Conservation (phyloP, 1,140 invertebrate genomes). For the Seison nebaliae region DNA sequence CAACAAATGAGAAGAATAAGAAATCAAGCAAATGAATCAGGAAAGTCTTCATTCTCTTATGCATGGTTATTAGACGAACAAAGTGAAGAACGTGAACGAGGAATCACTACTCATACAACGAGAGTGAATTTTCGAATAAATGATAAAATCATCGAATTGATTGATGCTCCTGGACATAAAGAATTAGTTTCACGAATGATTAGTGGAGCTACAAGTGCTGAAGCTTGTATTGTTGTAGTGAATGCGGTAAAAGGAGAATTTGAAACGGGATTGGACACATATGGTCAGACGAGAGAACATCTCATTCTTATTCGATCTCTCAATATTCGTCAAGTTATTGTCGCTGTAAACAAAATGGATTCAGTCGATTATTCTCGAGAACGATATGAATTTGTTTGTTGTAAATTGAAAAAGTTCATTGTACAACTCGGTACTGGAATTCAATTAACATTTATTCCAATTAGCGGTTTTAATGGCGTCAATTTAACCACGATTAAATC, state of each 20-base stretch:
- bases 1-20: constrained; percentile 85
- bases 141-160: constrained; percentile 36
- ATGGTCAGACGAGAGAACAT: constrained; percentile 90
- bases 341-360: constrained; percentile 34
- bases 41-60: constrained; percentile 89
- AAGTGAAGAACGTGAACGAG: constrained; percentile 64
- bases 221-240: constrained; percentile 76
- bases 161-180: constrained; percentile 86
- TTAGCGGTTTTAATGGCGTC: constrained; percentile 71
- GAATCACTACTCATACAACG: constrained; percentile 89
- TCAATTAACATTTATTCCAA: constrained; percentile 68
- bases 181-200: constrained; percentile 99
- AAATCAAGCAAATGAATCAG: constrained; percentile 80
- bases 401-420: constrained; percentile 53
- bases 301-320: constrained; percentile 65
- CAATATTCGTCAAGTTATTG: constrained; percentile 48
- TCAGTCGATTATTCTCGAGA: constrained; percentile 35
- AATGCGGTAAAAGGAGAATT: constrained; percentile 80
- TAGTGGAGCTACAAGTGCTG: constrained; percentile 66
- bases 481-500: constrained; percentile 51
- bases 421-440: constrained; percentile 70
- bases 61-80: constrained; percentile 99
- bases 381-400: constrained; percentile 55
- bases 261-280: constrained; percentile 85
- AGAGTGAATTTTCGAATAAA: constrained; percentile 69